Base-by-base conservation (phyloP, 2,888 invertebrate species). In the Euplexia lucipara region DNA sequence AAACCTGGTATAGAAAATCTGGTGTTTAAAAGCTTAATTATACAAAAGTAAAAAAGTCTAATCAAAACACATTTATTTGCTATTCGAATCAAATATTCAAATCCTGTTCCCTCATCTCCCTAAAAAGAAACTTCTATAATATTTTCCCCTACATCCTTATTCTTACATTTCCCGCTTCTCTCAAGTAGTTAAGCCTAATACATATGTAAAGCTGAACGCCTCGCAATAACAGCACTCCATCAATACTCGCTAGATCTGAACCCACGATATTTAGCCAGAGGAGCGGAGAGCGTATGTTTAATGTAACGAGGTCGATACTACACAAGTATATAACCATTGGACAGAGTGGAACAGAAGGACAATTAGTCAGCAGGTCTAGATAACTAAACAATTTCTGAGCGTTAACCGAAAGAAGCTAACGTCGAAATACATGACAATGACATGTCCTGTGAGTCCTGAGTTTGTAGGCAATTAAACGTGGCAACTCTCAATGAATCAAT, bases 281-380 rank as follows among this genome's bases (percentile, higher is more conserved):
- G 70, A 78, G 56, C 70, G 69, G 60, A 70, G 69, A 78, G 61
- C 70, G 73, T 66, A 70, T 78, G 78, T 80, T 73, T 78, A 70
- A 78, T 80, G 79, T 78, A 80, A 79, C 77, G 74, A 71, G 80
- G 79, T 74, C 80, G 69, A 51, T 67, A 62, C 78, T 41, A 37
- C 5, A 67, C 57, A 35, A 72, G 51, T 63, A 59, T 58, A 58
- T 56, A n/a, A 14, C 32, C n/a, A 52, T 8, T 3, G 10, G 0
- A 14, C 4, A 54, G 12, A 18, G n/a, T n/a, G 4, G 7, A n/a
- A 16, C 58, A 73, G 73, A 64, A 73, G 54, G n/a, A 18, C 16
- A 5, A 20, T 16, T 8, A 26, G 26, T 26, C 6, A 12, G 14
- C n/a, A 10, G 8, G 20, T 12, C 14, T n/a, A 10, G 7, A 26